Evolutionary conservation across 2,797 vertebrate genomes (phyloP).

Genomic region (Gymnoscopelus braueri): DNA sequence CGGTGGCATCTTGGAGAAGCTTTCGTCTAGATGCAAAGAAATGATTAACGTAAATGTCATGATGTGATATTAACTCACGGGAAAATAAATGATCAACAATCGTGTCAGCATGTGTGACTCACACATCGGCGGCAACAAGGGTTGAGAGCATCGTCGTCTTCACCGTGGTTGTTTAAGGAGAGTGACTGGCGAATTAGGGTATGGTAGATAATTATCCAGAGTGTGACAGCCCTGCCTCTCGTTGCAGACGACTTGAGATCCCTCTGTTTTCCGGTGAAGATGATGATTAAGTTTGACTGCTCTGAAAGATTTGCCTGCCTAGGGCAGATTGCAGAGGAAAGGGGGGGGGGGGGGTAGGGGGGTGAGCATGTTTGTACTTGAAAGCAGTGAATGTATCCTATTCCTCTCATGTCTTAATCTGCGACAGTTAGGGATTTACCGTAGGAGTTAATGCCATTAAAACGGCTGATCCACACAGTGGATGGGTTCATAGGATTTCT

Average conservation of each 20-base stretch:
- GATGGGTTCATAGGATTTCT: constrained; percentile 38
- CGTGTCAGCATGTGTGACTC: constrained; percentile 60
- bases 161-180: constrained; percentile 51
- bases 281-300: constrained; percentile 80
- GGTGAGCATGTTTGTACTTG: constrained; percentile 73
- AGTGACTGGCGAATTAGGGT: constrained; percentile 55
- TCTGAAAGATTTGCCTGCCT: constrained; percentile 59
- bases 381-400: constrained; percentile 59
- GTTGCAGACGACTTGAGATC: constrained; percentile 54
- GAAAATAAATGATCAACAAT: constrained; percentile 61
- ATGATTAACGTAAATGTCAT: constrained; percentile 52
- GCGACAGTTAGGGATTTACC: constrained; percentile 73
- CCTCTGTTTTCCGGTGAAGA: constrained; percentile 70
- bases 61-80: constrained; percentile 36
- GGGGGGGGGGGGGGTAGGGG: constrained; percentile 19
- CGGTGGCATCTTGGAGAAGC: constrained; percentile 44
- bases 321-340: constrained; percentile 13
- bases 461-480: constrained; percentile 47
- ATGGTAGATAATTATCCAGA: constrained; percentile 70
- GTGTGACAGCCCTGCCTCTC: constrained; percentile 65
- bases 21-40: constrained; percentile 33
- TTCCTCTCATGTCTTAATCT: constrained; percentile 74
- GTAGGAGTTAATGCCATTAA: constrained; percentile 50
- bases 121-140: constrained; percentile 64
- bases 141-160: constrained; percentile 39